Conservation (phyloP, 1,140 invertebrate genomes). For the Bombus impatiens region DNA sequence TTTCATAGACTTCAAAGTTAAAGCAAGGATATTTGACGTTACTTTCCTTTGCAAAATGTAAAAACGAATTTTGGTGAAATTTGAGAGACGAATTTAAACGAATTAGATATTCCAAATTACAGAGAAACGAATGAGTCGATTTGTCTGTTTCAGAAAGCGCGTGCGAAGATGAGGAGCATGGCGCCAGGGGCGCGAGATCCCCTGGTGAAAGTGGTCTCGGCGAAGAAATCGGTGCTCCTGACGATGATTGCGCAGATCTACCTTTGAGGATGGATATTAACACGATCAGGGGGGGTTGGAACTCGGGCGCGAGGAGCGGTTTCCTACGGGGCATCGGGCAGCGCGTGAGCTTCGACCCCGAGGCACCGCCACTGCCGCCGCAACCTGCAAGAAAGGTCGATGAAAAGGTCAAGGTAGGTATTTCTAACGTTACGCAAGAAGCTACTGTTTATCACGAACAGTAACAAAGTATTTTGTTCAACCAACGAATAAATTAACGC, state of each 20-base stretch:
- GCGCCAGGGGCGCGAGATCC: conserved; percentile 71
- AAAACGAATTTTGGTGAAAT: too few relatives aligned
- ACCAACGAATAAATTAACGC: background rate
- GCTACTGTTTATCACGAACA: background rate
- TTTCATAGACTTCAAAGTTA: too few relatives aligned
- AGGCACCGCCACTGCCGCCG: conserved; percentile 72
- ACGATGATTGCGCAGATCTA: conserved; percentile 40
- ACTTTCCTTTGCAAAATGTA: too few relatives aligned
- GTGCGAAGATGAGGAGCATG: conserved; percentile 79
- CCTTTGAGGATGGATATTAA: conserved; percentile 70
- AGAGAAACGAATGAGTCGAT: background rate
- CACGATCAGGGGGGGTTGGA: conserved; percentile 39
- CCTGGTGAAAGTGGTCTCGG: conserved; percentile 74
- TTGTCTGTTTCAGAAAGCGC: conserved; percentile 76
- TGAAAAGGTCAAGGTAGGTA: conserved; percentile 83
- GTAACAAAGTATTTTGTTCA: background rate
- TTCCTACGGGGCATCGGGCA: conserved; percentile 69
- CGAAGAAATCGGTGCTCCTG: conserved; percentile 71
- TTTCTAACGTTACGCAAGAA: background rate
- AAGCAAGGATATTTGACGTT: too few relatives aligned
- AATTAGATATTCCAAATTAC: too few relatives aligned
- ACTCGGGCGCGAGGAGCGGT: conserved; percentile 65
- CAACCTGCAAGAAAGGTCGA: conserved; percentile 81
- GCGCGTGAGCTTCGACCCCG: conserved; percentile 78
- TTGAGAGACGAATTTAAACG: too few relatives aligned